Evolutionary conservation across 2,797 vertebrate species (phyloP), one percentile per base, ranked within the genome.

Genomic region (Pipistrellus kuhlii): DNA sequence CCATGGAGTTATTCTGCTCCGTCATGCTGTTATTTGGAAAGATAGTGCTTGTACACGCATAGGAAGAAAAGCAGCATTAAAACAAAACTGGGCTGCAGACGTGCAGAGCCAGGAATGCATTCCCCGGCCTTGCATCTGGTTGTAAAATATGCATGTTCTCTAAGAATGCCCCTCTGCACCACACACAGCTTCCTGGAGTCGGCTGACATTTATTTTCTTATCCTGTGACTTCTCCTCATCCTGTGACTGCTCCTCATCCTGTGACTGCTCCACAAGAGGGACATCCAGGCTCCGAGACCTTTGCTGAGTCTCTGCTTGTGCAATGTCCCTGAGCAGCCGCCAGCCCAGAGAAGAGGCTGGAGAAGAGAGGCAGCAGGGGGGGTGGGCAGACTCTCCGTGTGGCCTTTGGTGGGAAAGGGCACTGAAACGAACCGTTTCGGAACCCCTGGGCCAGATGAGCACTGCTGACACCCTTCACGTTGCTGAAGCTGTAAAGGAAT

Each of bases 361-460:
- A 41, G 38, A 6, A 41, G 38, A 44, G 20, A 13, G 38, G 46
- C 17, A 4, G 14, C 8, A 0, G 2, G 0, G 3, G 23, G 5
- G 30, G 41, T n/a, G 25, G 18, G 41, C 59, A 83, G 21, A 8
- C 2, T 23, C 7, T 86, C 17, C 6, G 3, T 32, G 27, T 35
- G 38, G 35, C 5, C 30, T 69, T 53, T 69, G 30, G 41, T 35
- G 35, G 48, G 41, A 62, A 78, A 59, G 12, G 12, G 1, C 17
- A 3, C 18, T 8, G 21, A 68, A 23, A 10, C 5, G 27, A 21
- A 55, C 4, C 6, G 1, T 62, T 51, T 41, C 8, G n/a, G 75
- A 59, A 64, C 27, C 6, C 23, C 8, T 0, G 7, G n/a, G 13
- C 27, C 53, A 11, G n/a, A 53, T 1, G 0, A 12, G 38, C 23